phyloP scores from a whole-genome alignment of 2,888 invertebrate genomes.

The Calameuta filiformis region DNA sequence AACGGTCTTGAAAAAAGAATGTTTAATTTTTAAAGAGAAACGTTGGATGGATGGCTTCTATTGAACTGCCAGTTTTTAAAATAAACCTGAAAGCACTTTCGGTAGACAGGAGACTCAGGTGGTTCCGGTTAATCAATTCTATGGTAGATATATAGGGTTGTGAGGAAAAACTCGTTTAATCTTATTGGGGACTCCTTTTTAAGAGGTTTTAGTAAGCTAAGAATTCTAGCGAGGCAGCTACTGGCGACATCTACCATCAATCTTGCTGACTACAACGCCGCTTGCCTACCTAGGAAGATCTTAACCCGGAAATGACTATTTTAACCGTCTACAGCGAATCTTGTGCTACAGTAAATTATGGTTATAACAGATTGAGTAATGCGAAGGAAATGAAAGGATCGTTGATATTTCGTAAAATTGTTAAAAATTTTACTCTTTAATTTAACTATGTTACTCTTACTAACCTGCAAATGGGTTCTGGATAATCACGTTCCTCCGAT shows the following conservation, averaged over 20 bases:
- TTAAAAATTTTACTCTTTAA: no score
- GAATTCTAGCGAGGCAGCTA: not conserved
- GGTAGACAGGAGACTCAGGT: not conserved
- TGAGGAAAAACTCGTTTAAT: not conserved
- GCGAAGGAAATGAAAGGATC: not conserved
- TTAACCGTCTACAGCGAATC: not conserved
- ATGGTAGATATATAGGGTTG: not conserved
- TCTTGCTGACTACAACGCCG: not conserved
- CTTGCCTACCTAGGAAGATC: not conserved
- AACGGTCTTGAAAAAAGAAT: not conserved
- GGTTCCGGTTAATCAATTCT: not conserved
- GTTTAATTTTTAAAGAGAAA: not conserved
- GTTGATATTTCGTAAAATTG: not conserved
- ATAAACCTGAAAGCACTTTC: not conserved
- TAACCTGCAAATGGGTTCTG: constrained; percentile 60
- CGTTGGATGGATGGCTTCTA: not conserved
- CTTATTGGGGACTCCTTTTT: not conserved
- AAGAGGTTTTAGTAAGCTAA: not conserved
- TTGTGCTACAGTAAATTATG: not conserved
- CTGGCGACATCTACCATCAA: not conserved
- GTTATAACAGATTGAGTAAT: not conserved
- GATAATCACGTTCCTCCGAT: constrained; percentile 53
- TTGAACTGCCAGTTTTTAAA: not conserved
- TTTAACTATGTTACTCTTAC: constrained; percentile 18
- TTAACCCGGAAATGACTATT: not conserved